Conservation (phyloP, 2,888 invertebrate genomes). For the Corbicula japonica region DNA sequence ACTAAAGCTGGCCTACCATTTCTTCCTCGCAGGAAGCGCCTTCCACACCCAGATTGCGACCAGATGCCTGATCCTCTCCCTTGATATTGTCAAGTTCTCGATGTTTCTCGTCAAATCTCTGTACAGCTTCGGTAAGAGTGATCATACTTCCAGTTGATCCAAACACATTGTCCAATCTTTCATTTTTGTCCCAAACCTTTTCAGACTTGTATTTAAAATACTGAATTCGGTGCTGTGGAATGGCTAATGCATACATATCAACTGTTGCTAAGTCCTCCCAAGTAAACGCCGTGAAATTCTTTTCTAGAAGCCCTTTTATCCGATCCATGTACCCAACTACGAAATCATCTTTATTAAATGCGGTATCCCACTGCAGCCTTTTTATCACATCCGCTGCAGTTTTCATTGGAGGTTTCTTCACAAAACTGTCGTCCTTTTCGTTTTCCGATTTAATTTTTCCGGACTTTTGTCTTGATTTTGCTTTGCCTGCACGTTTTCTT, state of each 20-base stretch:
- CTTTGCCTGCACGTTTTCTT: conserved; percentile 66
- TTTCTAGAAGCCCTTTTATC: conserved; percentile 87
- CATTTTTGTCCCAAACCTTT: conserved; percentile 87
- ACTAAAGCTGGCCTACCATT: no score
- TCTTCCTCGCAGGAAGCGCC: no score
- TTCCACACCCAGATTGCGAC: no score
- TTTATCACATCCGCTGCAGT: conserved; percentile 87
- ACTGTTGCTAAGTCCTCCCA: conserved; percentile 87
- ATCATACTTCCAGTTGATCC: conserved; percentile 85
- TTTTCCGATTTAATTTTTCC: conserved; percentile 14
- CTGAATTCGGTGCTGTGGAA: conserved; percentile 87
- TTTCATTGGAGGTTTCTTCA: conserved; percentile 86
- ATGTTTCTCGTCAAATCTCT: conserved; percentile 15
- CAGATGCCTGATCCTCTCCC: no score
- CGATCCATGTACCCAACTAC: conserved; percentile 87
- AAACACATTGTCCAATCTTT: conserved; percentile 87
- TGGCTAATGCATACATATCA: conserved; percentile 86
- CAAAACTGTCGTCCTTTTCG: not conserved
- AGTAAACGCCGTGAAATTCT: conserved; percentile 86
- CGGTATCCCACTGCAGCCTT: conserved; percentile 87
- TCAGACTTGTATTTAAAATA: conserved; percentile 87
- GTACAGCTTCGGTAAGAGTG: conserved; percentile 70
- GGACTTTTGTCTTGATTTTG: not conserved
- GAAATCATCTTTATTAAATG: conserved; percentile 84
- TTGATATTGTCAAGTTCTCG: conserved; percentile 44